These are phyloP conservation scores for Archilochus colubris DNA, from an alignment of 2,113 vertebrate genomes.

Conservation along the genomic window DNA sequence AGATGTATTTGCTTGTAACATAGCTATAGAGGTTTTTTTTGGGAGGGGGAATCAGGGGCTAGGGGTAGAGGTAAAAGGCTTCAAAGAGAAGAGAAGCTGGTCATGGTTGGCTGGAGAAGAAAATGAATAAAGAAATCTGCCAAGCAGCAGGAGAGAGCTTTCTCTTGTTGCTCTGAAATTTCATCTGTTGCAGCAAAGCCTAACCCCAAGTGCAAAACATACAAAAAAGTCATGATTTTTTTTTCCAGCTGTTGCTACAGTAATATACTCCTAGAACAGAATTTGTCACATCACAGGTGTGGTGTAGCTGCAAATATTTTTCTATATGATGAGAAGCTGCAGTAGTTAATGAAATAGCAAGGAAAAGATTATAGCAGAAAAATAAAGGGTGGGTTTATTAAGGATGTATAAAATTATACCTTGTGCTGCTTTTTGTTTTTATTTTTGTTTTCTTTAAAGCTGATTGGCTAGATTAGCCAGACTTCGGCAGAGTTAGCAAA, in stretches of 20 bases:
- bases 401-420: slow-evolving; percentile 76
- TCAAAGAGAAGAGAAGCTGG: slow-evolving; percentile 67
- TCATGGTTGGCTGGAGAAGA: slow-evolving; percentile 66
- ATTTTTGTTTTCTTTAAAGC: slow-evolving; percentile 76
- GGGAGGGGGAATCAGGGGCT: slow-evolving; percentile 68
- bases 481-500: slow-evolving; percentile 76
- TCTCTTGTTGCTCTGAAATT: slow-evolving; percentile 72
- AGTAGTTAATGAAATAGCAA: slow-evolving; percentile 73
- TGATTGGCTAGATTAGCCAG: slow-evolving; percentile 81
- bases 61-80: slow-evolving; percentile 66
- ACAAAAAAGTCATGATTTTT: slow-evolving; percentile 47
- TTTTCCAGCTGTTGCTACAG: slow-evolving; percentile 63
- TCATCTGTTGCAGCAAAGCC: slow-evolving; percentile 71
- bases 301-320: slow-evolving; percentile 76
- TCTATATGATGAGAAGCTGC: slow-evolving; percentile 71
- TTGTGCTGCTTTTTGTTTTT: slow-evolving; percentile 84
- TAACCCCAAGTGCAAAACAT: slow-evolving; percentile 59
- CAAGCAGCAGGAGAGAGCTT: slow-evolving; percentile 39
- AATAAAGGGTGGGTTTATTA: slow-evolving; percentile 76
- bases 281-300: slow-evolving; percentile 73
- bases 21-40: slow-evolving; percentile 79
- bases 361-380: slow-evolving; percentile 65
- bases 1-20: slow-evolving; percentile 85
- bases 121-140: slow-evolving; percentile 28
- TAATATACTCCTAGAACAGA: slow-evolving; percentile 66